These are phyloP conservation scores for Anthrax anthrax DNA, from an alignment of 2,888 invertebrate genomes.

Conservation along the genomic window DNA sequence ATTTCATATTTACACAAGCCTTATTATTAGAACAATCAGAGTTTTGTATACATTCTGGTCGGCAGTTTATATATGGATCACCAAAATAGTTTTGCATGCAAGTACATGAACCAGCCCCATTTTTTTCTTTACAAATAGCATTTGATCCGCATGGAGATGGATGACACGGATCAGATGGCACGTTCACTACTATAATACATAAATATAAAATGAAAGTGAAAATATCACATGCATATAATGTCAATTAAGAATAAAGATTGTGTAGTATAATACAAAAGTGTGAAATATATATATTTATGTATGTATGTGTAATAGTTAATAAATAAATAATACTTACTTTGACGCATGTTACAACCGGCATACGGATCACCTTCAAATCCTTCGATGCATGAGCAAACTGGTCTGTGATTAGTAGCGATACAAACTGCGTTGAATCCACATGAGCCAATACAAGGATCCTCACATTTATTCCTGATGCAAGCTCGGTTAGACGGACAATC, in stretches of 20 bases:
- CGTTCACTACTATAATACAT: conserved; percentile 33
- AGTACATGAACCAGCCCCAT: conserved; percentile 67
- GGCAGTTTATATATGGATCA: conserved; percentile 72
- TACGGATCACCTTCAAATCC: conserved; percentile 68
- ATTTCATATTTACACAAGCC: conserved; percentile 72
- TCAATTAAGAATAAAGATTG: conserved; percentile 2
- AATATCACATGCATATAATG: conserved; percentile 1
- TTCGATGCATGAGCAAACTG: conserved; percentile 55
- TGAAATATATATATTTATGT: neutral
- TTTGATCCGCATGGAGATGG: conserved; percentile 78
- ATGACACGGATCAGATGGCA: conserved; percentile 53
- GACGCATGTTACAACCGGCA: conserved; percentile 49
- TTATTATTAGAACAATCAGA: conserved; percentile 63
- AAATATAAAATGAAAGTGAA: neutral
- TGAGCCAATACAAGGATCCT: conserved; percentile 59
- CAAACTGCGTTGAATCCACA: conserved; percentile 61
- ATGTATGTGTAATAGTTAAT: neutral
- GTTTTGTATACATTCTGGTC: conserved; percentile 80
- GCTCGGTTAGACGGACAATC: conserved; percentile 58
- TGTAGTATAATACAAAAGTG: conserved; percentile 22
- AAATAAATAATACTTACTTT: conserved; percentile 40
- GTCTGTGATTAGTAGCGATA: conserved; percentile 53
- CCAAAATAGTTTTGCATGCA: conserved; percentile 73
- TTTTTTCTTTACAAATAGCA: conserved; percentile 67
- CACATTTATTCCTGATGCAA: conserved; percentile 57